These are phyloP conservation scores for Ivindomyrus marchei DNA, from an alignment of 2,113 vertebrate species.

Conservation along the genomic window DNA sequence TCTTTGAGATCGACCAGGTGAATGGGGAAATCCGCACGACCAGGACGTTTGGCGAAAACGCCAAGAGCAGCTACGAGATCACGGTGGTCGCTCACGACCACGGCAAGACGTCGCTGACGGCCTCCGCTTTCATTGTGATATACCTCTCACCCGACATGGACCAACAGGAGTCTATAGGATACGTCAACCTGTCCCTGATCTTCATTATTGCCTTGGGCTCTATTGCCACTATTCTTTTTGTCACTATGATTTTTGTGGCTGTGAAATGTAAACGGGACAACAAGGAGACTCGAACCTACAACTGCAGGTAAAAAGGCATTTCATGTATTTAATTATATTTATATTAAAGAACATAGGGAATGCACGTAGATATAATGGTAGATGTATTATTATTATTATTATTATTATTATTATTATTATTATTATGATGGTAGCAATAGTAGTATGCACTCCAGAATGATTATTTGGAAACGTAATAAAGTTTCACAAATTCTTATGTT, in stretches of 20 bases:
- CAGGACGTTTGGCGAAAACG: slow-evolving; percentile 78
- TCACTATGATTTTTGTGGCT: slow-evolving; percentile 99
- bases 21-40: slow-evolving; percentile 94
- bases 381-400: too few relatives aligned
- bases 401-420: too few relatives aligned
- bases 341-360: slow-evolving; percentile 20
- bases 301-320: slow-evolving; percentile 89
- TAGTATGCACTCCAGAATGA: slow-evolving; percentile 56
- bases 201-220: slow-evolving; percentile 98
- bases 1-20: slow-evolving; percentile 90
- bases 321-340: neutral
- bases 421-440: neutral
- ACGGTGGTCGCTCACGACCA: slow-evolving; percentile 93
- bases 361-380: too few relatives aligned
- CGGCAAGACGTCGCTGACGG: slow-evolving; percentile 86
- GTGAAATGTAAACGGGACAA: slow-evolving; percentile 98
- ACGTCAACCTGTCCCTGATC: slow-evolving; percentile 91
- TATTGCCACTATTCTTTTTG: slow-evolving; percentile 94
- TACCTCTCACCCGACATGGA: slow-evolving; percentile 86
- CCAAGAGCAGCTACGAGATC: slow-evolving; percentile 85
- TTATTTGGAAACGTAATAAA: slow-evolving; percentile 30
- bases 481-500: neutral
- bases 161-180: slow-evolving; percentile 84
- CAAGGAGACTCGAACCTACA: slow-evolving; percentile 98
- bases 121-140: slow-evolving; percentile 87